Percentiles rank a stretch among this genome's conserved stretches.
Conservation (phyloP, 2,888 invertebrate species). For the Odiellus spinosus region DNA sequence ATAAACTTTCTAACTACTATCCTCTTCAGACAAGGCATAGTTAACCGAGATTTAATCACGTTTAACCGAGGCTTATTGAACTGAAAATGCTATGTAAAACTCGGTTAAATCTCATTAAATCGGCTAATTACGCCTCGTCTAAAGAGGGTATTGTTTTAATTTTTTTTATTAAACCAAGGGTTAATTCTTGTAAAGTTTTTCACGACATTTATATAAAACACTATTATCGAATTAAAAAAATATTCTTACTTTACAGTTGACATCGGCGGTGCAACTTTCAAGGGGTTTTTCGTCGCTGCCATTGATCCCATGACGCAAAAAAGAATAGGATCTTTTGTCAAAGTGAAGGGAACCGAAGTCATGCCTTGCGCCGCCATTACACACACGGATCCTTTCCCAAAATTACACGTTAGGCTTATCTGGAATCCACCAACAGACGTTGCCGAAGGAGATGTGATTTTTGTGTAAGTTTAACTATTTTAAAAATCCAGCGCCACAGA, state of each 20-base stretch:
- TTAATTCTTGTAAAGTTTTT: too few relatives aligned
- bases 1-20: too few relatives aligned
- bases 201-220: too few relatives aligned
- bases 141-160: too few relatives aligned
- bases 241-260: slow-evolving; percentile 13
- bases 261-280: slow-evolving; percentile 18
- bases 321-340: slow-evolving; percentile 18
- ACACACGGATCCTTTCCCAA: slow-evolving; percentile 17
- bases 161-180: too few relatives aligned
- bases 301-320: slow-evolving; percentile 19
- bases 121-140: too few relatives aligned
- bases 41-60: too few relatives aligned
- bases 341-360: slow-evolving; percentile 16
- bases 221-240: too few relatives aligned
- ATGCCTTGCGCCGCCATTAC: slow-evolving; percentile 19
- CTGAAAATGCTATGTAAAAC: too few relatives aligned
- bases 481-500: not conserved
- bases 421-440: slow-evolving; percentile 18
- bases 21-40: too few relatives aligned
- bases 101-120: too few relatives aligned
- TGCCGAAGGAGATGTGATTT: slow-evolving; percentile 17
- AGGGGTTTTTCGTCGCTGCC: slow-evolving; percentile 20
- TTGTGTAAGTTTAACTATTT: slow-evolving; percentile 17
- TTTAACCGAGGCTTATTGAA: too few relatives aligned
- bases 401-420: slow-evolving; percentile 16